Base-by-base conservation (phyloP, 2,113 vertebrate genomes). In the Felis chaus region DNA sequence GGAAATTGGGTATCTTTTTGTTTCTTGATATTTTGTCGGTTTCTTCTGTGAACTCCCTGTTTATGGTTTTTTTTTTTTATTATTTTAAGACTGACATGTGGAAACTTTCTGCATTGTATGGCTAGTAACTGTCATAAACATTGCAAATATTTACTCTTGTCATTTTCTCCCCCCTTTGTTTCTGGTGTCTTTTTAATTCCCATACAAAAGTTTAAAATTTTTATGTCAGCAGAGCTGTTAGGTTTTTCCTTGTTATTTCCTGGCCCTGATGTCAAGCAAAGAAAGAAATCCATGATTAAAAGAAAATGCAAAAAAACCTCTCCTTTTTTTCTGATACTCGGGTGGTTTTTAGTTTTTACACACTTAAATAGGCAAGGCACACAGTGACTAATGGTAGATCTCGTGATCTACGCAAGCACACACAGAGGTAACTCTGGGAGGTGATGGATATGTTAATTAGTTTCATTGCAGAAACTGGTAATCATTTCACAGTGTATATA, bases 201-300 rank as follows among this genome's bases (percentile, higher is more conserved):
- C 71, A 45, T 63, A 33, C 41, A 84, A 68, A 93, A 85, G 39
- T 81, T 36, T 50, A 68, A 41, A 27, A 45, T 87, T 61, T 81
- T 80, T 88, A 41, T 87, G 45, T 89, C 94, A 76, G 41, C 55
- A 74, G 55, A 94, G n/a, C 82, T 92, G 39, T 82, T 92, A 63
- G 39, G 7, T 61, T 84, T 96, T 94, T 88, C 18, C 48, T 90
- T 90, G 27, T 81, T 61, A 73, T 93, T 87, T 66, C n/a, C 53
- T 95, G n/a, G 55, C 65, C 39, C 68, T 21, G 36, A 79, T 84
- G 86, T 48, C 61, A 71, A 83, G 23, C 10, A 86, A 80, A 92
- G 36, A 80, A 74, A 76, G n/a, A 19, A 78, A 13, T 10, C 39
- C 76, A 76, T 48, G 5, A 84, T 89, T 90, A 73, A 82, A 85